Conservation (phyloP, 2,888 invertebrate genomes). For the Microctonus brassicae region DNA sequence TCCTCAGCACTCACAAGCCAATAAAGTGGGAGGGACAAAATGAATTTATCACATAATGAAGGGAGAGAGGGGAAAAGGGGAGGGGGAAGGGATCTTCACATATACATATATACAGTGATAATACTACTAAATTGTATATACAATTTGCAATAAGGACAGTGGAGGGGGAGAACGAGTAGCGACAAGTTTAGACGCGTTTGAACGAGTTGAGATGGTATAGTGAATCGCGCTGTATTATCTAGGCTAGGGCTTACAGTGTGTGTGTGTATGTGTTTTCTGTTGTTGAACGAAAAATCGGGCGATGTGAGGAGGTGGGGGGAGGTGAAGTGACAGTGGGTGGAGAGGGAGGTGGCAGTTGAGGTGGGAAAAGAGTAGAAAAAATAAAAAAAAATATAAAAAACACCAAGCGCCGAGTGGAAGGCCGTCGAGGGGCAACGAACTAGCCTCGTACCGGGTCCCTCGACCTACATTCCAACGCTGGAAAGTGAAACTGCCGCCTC, state of each 20-base stretch:
- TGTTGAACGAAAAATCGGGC: slow-evolving; percentile 6
- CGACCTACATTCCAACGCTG: slow-evolving; percentile 70
- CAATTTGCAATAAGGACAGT: not conserved
- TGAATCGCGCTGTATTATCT: slow-evolving; percentile 38
- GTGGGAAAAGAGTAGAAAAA: slow-evolving; percentile 6
- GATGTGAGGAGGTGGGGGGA: not conserved
- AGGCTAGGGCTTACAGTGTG: slow-evolving; percentile 48
- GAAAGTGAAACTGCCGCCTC: slow-evolving; percentile 69
- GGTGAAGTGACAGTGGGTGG: slow-evolving; percentile 8
- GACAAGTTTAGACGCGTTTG: slow-evolving; percentile 15
- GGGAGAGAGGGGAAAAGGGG: not conserved
- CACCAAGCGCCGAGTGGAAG: slow-evolving; percentile 70
- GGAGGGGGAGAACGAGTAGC: slow-evolving; percentile 39
- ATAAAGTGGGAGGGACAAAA: slow-evolving; percentile 30
- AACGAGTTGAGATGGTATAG: not conserved
- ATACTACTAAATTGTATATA: too few species aligned
- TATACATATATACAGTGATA: slow-evolving; percentile 13
- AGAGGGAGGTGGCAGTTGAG: not conserved
- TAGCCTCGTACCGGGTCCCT: slow-evolving; percentile 71
- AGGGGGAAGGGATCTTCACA: too few species aligned
- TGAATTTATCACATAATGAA: not conserved
- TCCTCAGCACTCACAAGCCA: slow-evolving; percentile 46
- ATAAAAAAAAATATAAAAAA: slow-evolving; percentile 49
- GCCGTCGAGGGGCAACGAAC: slow-evolving; percentile 75
- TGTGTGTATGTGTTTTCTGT: too few species aligned